Conservation (phyloP, 2,888 invertebrate genomes). For the Boloria euphrosyne region DNA sequence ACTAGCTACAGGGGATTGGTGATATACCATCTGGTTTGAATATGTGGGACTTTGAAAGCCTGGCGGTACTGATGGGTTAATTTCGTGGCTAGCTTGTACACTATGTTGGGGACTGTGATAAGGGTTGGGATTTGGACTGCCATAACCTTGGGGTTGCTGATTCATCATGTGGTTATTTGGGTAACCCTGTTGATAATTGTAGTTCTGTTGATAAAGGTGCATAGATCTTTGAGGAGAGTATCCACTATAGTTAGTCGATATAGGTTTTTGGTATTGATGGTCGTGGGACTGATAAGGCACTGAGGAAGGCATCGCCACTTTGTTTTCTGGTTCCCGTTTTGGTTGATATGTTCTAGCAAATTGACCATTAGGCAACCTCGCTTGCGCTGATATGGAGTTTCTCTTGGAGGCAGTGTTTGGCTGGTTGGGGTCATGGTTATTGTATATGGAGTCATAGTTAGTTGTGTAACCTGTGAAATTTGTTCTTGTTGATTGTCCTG, state of each 20-base stretch:
- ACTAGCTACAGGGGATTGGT: conserved; percentile 48
- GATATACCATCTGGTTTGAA: conserved; percentile 68
- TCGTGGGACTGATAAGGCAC: conserved; percentile 72
- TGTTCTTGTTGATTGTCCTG: conserved; percentile 74
- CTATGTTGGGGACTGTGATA: conserved; percentile 75
- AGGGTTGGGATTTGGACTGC: conserved; percentile 63
- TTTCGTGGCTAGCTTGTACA: conserved; percentile 70
- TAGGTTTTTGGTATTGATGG: conserved; percentile 75
- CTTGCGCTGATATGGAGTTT: conserved; percentile 65
- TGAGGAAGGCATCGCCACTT: conserved; percentile 51
- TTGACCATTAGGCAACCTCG: conserved; percentile 68
- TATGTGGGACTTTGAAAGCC: conserved; percentile 75
- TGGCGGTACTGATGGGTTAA: conserved; percentile 63
- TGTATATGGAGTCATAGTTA: conserved; percentile 75
- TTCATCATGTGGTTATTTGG: conserved; percentile 63
- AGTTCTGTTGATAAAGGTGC: conserved; percentile 71
- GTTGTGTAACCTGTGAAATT: conserved; percentile 75
- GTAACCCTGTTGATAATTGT: conserved; percentile 69
- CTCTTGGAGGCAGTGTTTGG: conserved; percentile 67
- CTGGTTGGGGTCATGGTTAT: conserved; percentile 65
- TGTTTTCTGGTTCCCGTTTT: conserved; percentile 65
- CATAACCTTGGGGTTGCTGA: conserved; percentile 65
- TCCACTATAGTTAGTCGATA: conserved; percentile 61
- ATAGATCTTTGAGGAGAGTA: conserved; percentile 69
- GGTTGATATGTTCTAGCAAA: conserved; percentile 61